phyloP scores from a whole-genome alignment of 2,888 invertebrate species.

The Agrilus biguttatus region DNA sequence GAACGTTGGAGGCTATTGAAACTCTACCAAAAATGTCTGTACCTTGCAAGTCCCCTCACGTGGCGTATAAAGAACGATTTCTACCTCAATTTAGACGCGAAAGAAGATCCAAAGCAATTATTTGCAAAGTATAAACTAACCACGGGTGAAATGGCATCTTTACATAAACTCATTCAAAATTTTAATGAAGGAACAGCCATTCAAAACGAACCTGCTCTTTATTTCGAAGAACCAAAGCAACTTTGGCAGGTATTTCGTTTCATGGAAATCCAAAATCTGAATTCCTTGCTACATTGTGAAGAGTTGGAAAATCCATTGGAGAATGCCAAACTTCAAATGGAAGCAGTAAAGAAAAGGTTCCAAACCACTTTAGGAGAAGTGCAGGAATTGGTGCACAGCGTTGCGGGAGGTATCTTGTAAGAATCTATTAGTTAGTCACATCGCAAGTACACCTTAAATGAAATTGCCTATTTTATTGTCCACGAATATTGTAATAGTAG shows the following conservation, averaged over 20 bases:
- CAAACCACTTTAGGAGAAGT: slow-evolving; percentile 28
- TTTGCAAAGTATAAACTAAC: slow-evolving; percentile 8
- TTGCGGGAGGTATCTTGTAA: slow-evolving; percentile 27
- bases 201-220: slow-evolving; percentile 37
- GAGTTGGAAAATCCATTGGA: slow-evolving; percentile 39
- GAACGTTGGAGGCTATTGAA: slow-evolving; percentile 47
- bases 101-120: slow-evolving; percentile 8
- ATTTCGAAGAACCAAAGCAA: slow-evolving; percentile 40
- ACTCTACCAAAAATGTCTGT: slow-evolving; percentile 54
- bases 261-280: slow-evolving; percentile 48
- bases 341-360: slow-evolving; percentile 28
- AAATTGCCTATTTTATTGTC: not conserved
- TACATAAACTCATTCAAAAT: slow-evolving; percentile 29
- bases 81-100: slow-evolving; percentile 8
- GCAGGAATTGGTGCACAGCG: slow-evolving; percentile 27
- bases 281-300: slow-evolving; percentile 45
- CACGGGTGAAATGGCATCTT: slow-evolving; percentile 16
- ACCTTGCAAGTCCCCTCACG: slow-evolving; percentile 45
- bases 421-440: not conserved
- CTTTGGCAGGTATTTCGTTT: slow-evolving; percentile 41
- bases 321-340: slow-evolving; percentile 34
- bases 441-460: too few relatives aligned
- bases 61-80: slow-evolving; percentile 41
- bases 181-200: slow-evolving; percentile 34
- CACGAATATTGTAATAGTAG: not conserved